Evolutionary conservation across 1,140 invertebrate genomes (phyloP).

Genomic region (Octopus bimaculoides): DNA sequence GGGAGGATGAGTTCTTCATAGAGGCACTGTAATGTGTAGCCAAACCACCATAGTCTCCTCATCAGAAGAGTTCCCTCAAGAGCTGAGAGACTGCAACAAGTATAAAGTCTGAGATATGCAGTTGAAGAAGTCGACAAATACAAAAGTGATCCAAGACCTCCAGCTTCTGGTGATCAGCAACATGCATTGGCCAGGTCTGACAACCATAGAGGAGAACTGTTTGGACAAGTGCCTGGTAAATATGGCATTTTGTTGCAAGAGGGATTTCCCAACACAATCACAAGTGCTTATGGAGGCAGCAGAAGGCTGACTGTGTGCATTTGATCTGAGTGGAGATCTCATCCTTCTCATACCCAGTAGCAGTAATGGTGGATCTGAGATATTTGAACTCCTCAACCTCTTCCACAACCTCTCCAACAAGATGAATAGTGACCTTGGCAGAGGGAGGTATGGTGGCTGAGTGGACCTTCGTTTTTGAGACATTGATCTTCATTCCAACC

Average conservation of each 20-base stretch:
- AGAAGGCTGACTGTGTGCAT: not conserved
- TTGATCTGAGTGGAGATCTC: not conserved
- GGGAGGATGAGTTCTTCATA: too few relatives aligned
- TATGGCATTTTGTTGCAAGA: not conserved
- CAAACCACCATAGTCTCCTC: too few relatives aligned
- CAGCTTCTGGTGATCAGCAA: not conserved
- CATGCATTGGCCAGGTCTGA: not conserved
- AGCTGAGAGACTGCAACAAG: too few relatives aligned
- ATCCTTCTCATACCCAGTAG: not conserved
- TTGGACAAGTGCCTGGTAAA: not conserved
- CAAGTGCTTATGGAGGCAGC: too few relatives aligned
- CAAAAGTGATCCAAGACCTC: not conserved
- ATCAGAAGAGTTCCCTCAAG: too few relatives aligned
- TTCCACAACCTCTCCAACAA: not conserved
- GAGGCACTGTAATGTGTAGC: too few relatives aligned
- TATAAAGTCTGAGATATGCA: too few relatives aligned
- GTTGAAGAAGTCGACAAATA: too few relatives aligned
- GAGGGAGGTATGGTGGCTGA: not conserved
- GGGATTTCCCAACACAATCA: not conserved
- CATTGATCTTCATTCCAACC: not conserved
- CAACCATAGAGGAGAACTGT: not conserved
- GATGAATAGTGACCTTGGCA: too few relatives aligned
- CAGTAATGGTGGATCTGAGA: not conserved
- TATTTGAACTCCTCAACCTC: not conserved
- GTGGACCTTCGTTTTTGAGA: not conserved